Percentiles rank a stretch among this genome's conserved stretches.
Conservation (phyloP, 1,140 invertebrate species). For the Drosophila arizonae region DNA sequence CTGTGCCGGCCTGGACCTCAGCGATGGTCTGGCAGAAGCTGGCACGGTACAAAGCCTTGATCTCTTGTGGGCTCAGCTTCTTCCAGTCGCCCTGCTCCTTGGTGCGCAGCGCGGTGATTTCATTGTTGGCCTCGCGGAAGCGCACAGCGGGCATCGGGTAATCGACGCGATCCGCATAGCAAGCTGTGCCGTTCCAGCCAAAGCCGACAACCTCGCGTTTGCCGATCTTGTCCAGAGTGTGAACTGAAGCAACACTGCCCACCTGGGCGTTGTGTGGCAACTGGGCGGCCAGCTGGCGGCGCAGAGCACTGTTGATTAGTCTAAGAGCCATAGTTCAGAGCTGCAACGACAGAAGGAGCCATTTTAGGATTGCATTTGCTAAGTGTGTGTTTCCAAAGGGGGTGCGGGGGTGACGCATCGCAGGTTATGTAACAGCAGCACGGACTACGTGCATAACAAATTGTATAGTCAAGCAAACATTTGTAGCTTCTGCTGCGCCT, state of each 20-base stretch:
- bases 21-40: constrained; percentile 96
- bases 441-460: constrained; percentile 16
- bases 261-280: constrained; percentile 60
- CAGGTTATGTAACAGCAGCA: constrained; percentile 45
- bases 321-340: constrained; percentile 73
- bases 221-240: constrained; percentile 86
- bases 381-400: constrained; percentile 1
- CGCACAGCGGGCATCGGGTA: constrained; percentile 96
- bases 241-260: constrained; percentile 70
- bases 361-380: constrained; percentile 14
- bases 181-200: constrained; percentile 91
- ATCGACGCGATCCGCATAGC: constrained; percentile 91
- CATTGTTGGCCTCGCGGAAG: constrained; percentile 88
- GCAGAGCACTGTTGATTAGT: constrained; percentile 67
- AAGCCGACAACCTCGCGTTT: constrained; percentile 96
- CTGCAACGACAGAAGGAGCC: constrained; percentile 20
- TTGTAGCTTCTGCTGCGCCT: background rate
- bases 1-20: constrained; percentile 93
- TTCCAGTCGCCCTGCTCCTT: constrained; percentile 99
- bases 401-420: constrained; percentile 21
- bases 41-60: constrained; percentile 95
- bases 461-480: constrained; percentile 11
- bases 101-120: constrained; percentile 88
- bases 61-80: constrained; percentile 93
- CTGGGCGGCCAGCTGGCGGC: constrained; percentile 67